Conservation (phyloP, 2,888 invertebrate species). For the Chalcis sispes region DNA sequence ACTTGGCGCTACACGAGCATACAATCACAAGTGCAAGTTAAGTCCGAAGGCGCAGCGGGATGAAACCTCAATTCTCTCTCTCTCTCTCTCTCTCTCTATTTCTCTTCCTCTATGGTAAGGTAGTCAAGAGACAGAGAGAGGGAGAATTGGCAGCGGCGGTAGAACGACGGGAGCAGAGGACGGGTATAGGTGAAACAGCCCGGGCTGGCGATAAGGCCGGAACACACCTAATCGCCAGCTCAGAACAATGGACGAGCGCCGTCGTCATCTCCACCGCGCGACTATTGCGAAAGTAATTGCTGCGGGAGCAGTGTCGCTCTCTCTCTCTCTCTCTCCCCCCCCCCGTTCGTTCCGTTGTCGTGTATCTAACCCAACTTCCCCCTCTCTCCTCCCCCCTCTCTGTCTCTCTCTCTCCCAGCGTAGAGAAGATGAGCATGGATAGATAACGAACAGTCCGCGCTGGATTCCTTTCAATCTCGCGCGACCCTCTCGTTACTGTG, state of each 20-base stretch:
- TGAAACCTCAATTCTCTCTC: no score
- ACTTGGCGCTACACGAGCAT: no score
- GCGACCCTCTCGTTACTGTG: background rate
- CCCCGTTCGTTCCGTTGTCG: background rate
- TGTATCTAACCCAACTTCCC: no score
- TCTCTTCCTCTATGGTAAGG: no score
- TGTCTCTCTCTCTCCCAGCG: slow-evolving; percentile 4
- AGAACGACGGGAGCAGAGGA: slow-evolving; percentile 27
- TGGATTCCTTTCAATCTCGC: slow-evolving; percentile 48
- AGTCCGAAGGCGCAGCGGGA: background rate
- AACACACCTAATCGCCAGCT: slow-evolving; percentile 70
- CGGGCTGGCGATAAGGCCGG: slow-evolving; percentile 62
- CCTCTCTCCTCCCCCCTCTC: background rate
- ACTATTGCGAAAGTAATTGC: slow-evolving; percentile 73
- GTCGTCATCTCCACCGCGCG: slow-evolving; percentile 61
- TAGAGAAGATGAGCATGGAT: slow-evolving; percentile 30
- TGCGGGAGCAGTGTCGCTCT: slow-evolving; percentile 24
- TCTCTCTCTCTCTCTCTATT: no score
- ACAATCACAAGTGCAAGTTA: no score
- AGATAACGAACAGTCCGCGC: slow-evolving; percentile 34
- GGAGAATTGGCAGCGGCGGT: background rate
- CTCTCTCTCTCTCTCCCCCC: background rate
- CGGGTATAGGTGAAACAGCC: slow-evolving; percentile 44
- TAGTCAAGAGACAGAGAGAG: background rate
- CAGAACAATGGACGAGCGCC: slow-evolving; percentile 72